Conservation (phyloP, 1,140 invertebrate species). For the Dreissena rostriformis region DNA sequence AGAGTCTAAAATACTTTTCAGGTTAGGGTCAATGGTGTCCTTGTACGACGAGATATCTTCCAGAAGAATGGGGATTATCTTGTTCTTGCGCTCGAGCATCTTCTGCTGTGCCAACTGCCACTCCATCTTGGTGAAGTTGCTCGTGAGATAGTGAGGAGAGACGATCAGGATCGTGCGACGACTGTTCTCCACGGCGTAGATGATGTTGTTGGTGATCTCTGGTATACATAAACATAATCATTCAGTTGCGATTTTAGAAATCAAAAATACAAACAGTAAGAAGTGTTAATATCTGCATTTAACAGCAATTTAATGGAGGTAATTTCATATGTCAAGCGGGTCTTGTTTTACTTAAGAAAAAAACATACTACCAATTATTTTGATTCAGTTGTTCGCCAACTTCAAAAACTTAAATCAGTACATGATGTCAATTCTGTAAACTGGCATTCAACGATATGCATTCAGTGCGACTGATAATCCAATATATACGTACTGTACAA, state of each 20-base stretch:
- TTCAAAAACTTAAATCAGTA: no score
- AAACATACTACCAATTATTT: no score
- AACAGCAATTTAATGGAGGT: not conserved
- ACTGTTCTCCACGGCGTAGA: constrained; percentile 68
- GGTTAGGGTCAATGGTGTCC: constrained; percentile 62
- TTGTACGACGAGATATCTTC: constrained; percentile 63
- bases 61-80: constrained; percentile 73
- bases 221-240: not conserved
- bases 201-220: constrained; percentile 73
- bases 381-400: no score
- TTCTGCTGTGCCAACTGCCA: constrained; percentile 73
- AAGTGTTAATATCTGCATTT: no score
- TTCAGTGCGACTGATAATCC: no score
- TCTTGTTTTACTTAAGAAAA: not conserved
- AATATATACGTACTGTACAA: no score
- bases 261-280: no score
- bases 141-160: constrained; percentile 65
- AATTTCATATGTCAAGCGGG: no score
- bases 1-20: constrained; percentile 67
- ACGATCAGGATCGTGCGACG: constrained; percentile 71
- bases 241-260: no score
- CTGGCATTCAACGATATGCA: no score
- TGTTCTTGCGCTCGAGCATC: constrained; percentile 68
- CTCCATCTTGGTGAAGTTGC: constrained; percentile 73
- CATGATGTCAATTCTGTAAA: no score